Evolutionary conservation across 2,797 vertebrate species (phyloP).

Genomic region (Pseudochirops corinnae): DNA sequence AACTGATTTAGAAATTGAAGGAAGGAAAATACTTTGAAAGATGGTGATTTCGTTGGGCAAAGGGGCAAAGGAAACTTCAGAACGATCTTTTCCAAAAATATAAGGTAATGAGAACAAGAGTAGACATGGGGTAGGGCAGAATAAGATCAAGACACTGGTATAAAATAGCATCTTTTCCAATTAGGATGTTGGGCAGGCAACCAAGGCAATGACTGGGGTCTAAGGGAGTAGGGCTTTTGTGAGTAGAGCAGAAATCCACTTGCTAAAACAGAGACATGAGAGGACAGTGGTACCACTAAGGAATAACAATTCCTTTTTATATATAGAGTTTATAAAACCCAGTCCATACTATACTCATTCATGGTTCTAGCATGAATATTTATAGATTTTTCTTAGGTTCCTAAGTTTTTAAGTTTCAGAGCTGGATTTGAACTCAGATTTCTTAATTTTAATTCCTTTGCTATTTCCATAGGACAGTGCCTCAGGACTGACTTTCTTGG

Average conservation of each 20-base stretch:
- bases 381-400: neutral
- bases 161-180: neutral
- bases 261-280: neutral
- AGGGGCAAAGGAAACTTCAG: too few relatives aligned
- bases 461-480: neutral
- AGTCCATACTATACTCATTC: neutral
- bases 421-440: neutral
- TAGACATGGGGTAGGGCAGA: neutral
- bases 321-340: neutral
- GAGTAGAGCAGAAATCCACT: neutral
- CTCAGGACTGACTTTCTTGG: neutral
- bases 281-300: neutral
- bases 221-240: neutral
- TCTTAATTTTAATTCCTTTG: neutral
- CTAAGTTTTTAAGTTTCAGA: neutral
- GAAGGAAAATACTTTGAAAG: too few relatives aligned
- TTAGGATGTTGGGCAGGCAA: neutral
- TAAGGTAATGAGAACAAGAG: neutral
- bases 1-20: too few relatives aligned
- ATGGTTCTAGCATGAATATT: neutral
- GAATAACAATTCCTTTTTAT: neutral
- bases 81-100: too few relatives aligned
- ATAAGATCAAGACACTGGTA: neutral
- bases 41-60: too few relatives aligned
- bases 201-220: neutral